These are phyloP conservation scores for Xestoiulus laeticollis DNA, from an alignment of 2,888 invertebrate genomes.

Conservation along the genomic window DNA sequence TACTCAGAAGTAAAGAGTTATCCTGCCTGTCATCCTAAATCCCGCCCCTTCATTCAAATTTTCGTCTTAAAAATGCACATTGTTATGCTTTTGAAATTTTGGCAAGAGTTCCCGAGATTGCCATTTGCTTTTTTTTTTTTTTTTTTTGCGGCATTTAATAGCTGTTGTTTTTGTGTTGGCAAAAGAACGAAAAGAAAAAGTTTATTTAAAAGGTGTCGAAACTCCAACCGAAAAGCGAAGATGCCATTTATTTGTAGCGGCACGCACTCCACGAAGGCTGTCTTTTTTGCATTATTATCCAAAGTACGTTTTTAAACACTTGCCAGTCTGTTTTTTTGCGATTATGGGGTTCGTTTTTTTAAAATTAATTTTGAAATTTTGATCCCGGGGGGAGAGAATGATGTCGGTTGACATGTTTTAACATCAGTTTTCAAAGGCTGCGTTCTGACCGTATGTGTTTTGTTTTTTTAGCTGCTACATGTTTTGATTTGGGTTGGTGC, in stretches of 20 bases:
- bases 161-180: background rate
- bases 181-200: background rate
- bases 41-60: background rate
- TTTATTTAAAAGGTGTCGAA: background rate
- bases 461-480: constrained; percentile 46
- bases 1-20: constrained; percentile 34
- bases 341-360: background rate
- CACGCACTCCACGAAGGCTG: background rate
- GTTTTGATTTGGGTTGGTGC: constrained; percentile 50
- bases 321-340: background rate
- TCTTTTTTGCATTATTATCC: constrained; percentile 47
- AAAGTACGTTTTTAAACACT: constrained; percentile 1
- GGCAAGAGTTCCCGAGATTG: background rate
- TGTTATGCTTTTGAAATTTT: background rate
- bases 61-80: background rate
- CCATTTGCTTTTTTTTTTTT: background rate
- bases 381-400: background rate
- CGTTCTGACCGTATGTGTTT: constrained; percentile 21
- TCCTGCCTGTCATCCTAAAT: too few relatives aligned
- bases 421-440: constrained; percentile 20
- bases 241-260: constrained; percentile 49
- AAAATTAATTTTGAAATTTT: background rate
- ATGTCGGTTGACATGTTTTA: constrained; percentile 32
- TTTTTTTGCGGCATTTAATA: background rate
- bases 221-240: background rate